phyloP scores from a whole-genome alignment of 2,797 vertebrate species.

The Sparus aurata region DNA sequence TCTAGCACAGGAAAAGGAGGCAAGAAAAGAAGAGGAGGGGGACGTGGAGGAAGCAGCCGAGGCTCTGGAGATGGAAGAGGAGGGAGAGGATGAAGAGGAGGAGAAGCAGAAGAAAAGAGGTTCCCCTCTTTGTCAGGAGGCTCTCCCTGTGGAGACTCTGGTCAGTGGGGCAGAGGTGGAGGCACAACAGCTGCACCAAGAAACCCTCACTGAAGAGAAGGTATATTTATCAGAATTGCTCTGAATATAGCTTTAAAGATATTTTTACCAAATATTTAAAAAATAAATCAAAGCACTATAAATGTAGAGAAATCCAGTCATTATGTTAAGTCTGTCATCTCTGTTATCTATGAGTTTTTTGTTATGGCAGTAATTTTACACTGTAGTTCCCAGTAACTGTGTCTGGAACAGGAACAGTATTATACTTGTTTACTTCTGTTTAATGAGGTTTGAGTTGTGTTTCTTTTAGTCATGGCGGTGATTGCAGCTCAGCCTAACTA shows the following conservation, averaged over 20 bases:
- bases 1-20: conserved; percentile 64
- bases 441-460: neutral
- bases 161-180: conserved; percentile 66
- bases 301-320: neutral
- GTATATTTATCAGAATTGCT: conserved; percentile 44
- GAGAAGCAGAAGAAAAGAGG: conserved; percentile 52
- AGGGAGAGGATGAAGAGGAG: conserved; percentile 75
- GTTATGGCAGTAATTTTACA: neutral
- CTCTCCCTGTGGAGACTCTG: conserved; percentile 66
- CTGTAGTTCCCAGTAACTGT: neutral
- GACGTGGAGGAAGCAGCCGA: conserved; percentile 69
- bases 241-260: neutral
- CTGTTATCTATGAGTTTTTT: neutral
- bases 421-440: neutral
- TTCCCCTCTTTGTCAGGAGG: conserved; percentile 42
- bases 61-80: conserved; percentile 74
- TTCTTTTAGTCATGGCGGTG: neutral
- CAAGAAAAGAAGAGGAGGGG: conserved; percentile 47
- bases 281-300: neutral
- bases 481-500: neutral
- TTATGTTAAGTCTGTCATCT: neutral
- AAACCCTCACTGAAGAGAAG: conserved; percentile 42
- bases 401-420: neutral
- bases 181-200: conserved; percentile 57
- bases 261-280: neutral